Percentiles rank a stretch among this genome's conserved stretches.
Conservation (phyloP, 2,797 vertebrate species). For the Trichosurus vulpecula region DNA sequence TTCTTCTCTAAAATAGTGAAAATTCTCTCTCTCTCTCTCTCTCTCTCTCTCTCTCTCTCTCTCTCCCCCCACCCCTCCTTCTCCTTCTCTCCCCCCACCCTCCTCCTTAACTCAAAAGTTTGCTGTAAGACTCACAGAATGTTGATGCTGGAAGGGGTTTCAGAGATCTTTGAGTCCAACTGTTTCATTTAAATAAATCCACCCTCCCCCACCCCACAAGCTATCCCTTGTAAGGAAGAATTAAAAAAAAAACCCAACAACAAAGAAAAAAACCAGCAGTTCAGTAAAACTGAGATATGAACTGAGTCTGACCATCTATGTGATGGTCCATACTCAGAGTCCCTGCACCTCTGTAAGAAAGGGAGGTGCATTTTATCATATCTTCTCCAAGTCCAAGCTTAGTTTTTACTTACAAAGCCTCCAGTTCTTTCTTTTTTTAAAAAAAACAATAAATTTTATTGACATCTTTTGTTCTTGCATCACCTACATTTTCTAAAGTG, state of each 20-base stretch:
- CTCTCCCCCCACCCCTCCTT: no score
- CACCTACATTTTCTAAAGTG: not conserved
- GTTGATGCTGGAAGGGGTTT: not conserved
- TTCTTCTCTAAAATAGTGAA: not conserved
- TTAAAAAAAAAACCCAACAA: not conserved
- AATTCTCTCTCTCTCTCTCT: not conserved
- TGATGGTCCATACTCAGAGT: not conserved
- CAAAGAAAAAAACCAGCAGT: not conserved
- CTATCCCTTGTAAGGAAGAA: not conserved
- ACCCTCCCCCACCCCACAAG: not conserved
- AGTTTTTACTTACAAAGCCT: not conserved
- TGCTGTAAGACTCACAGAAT: not conserved
- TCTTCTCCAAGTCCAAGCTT: not conserved
- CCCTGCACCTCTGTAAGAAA: not conserved
- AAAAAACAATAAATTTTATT: not conserved
- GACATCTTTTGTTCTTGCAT: not conserved
- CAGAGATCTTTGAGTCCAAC: not conserved
- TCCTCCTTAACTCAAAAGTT: not conserved
- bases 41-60: not conserved
- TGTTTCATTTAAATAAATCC: not conserved
- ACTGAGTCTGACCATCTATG: not conserved
- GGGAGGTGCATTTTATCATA: not conserved
- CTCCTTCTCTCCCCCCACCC: rapidly evolving
- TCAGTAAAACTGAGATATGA: not conserved
- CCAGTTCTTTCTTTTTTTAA: not conserved